phyloP scores from a whole-genome alignment of 2,113 vertebrate species.

The Rhizomys pruinosus region DNA sequence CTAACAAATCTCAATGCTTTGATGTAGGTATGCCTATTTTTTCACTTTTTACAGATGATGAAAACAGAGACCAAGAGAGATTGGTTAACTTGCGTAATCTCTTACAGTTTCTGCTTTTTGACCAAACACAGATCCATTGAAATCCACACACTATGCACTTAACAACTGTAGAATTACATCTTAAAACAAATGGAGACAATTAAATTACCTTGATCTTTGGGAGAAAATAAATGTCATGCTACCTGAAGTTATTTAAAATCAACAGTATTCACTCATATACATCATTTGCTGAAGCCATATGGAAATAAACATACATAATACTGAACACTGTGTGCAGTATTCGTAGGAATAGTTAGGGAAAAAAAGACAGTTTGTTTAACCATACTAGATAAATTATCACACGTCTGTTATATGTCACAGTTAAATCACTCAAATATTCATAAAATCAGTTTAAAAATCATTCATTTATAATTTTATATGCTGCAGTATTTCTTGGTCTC shows the following conservation, averaged over 20 bases:
- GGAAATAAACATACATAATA: background rate
- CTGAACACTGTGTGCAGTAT: background rate
- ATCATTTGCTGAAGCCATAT: slow-evolving; percentile 7
- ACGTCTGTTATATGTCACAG: background rate
- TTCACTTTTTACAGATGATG: background rate
- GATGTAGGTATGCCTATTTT: background rate
- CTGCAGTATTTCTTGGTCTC: background rate
- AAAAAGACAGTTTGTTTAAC: background rate
- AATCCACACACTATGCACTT: background rate
- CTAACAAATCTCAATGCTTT: background rate
- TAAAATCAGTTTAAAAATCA: background rate
- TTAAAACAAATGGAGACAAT: background rate
- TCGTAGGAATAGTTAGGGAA: slow-evolving; percentile 27
- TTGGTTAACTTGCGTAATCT: background rate
- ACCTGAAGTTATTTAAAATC: background rate
- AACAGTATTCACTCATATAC: background rate
- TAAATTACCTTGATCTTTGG: slow-evolving; percentile 32
- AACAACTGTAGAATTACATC: background rate
- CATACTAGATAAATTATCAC: slow-evolving; percentile 12
- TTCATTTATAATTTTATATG: slow-evolving; percentile 20
- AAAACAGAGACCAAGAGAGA: background rate
- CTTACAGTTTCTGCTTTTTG: background rate
- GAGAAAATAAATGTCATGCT: background rate
- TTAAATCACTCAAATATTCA: slow-evolving; percentile 16
- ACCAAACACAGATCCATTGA: background rate